A percentile compares a stretch with the other conserved stretches of the same genome.
These are phyloP conservation scores for Bruchidius siliquastri DNA, from an alignment of 2,888 invertebrate genomes.

Conservation along the genomic window DNA sequence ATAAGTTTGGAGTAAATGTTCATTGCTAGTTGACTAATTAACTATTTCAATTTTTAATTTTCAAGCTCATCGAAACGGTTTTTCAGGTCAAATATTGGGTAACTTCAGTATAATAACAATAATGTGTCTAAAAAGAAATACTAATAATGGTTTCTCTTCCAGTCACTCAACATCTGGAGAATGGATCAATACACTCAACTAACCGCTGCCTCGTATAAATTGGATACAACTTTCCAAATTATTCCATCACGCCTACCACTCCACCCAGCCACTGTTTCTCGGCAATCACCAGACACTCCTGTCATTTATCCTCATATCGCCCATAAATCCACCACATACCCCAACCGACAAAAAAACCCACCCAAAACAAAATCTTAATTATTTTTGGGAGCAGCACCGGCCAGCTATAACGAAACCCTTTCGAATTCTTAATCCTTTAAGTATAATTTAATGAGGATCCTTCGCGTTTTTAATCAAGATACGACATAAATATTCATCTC, in stretches of 20 bases:
- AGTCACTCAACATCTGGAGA: not conserved
- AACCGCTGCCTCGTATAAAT: not conserved
- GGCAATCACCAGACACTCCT: not conserved
- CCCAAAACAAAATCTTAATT: not conserved
- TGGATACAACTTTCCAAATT: not conserved
- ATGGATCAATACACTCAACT: not conserved
- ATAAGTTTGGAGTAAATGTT: no score
- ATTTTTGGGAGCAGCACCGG: not conserved
- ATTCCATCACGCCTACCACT: not conserved
- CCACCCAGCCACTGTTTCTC: not conserved
- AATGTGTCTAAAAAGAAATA: no score
- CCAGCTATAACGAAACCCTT: not conserved
- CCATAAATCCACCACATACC: not conserved
- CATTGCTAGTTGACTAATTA: no score
- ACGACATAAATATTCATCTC: constrained; percentile 20
- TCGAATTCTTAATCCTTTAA: constrained; percentile 6
- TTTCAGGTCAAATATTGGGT: no score
- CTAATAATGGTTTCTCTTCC: no score
- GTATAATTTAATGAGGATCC: constrained; percentile 14
- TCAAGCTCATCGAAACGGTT: no score
- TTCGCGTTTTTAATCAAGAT: constrained; percentile 16
- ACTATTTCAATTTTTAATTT: no score
- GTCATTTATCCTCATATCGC: not conserved
- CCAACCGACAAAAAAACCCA: not conserved
- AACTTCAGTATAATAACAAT: no score